A percentile compares a stretch with the other conserved stretches of the same genome.
Conservation (phyloP, 2,888 invertebrate genomes). For the Cheilosia pagana region DNA sequence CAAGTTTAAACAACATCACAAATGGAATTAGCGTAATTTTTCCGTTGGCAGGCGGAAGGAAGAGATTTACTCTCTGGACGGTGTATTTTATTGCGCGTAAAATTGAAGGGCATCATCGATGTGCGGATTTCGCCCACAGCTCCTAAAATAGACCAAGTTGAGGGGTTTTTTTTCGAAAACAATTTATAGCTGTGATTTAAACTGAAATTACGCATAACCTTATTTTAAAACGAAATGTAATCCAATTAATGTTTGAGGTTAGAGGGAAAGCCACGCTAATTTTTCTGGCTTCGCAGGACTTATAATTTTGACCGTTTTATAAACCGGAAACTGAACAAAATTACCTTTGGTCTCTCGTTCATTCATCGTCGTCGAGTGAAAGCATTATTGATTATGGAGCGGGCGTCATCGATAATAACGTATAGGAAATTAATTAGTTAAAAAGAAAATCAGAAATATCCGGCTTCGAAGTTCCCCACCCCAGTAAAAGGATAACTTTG, state of each 20-base stretch:
- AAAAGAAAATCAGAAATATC: constrained; percentile 15
- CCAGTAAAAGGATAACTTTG: not conserved
- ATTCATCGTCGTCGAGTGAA: too few relatives aligned
- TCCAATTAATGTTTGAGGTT: constrained; percentile 20
- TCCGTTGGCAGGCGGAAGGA: too few relatives aligned
- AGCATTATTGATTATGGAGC: too few relatives aligned
- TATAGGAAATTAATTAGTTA: constrained; percentile 12
- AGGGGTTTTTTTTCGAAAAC: constrained; percentile 2
- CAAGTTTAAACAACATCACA: too few relatives aligned
- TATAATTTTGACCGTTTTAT: too few relatives aligned
- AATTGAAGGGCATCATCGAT: too few relatives aligned
- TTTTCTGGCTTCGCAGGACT: not conserved
- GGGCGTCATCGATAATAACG: constrained; percentile 4
- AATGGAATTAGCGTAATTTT: too few relatives aligned
- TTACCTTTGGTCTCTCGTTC: not conserved
- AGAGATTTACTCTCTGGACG: too few relatives aligned
- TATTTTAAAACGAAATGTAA: constrained; percentile 11
- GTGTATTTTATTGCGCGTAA: too few relatives aligned
- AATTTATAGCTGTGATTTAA: not conserved
- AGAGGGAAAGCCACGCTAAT: not conserved
- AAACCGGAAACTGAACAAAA: too few relatives aligned
- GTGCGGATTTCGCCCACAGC: too few relatives aligned
- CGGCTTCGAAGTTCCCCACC: not conserved
- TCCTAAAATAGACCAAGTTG: not conserved
- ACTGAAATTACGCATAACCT: not conserved